Base-by-base conservation (phyloP, 1,140 invertebrate species). In the Nilaparvata lugens region DNA sequence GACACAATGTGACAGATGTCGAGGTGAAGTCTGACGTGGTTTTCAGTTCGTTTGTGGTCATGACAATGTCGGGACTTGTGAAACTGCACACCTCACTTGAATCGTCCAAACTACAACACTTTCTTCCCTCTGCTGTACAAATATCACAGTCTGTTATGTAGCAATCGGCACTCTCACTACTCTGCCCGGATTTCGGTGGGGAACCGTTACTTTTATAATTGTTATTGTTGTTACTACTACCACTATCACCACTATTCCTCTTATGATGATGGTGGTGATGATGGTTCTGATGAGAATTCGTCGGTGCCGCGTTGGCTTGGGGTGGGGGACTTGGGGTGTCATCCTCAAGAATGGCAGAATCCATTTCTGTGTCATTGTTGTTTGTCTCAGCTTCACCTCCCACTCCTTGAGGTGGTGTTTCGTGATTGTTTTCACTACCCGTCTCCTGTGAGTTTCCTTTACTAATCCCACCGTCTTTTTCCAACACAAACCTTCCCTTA, bases 21-120 rank as follows among this genome's bases (percentile, higher is more conserved):
- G 60, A 56, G 7, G 43, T 64, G 51, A 48, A 64, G 16, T 64
- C 62, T 38, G 62, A 60, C 1, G 62, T 61, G 0, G 62, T 58
- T 24, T 60, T 60, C 5, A 60, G 52, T 42, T 53, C 59, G 31
- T 60, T 60, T 52, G 59, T 42, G 14, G 59, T 38, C 11, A 55
- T 60, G 5, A 48, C 45, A 52, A 60, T 60, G n/a, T 60, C 59
- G 13, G 59, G 59, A 28, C 59, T 60, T n/a, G 59, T 60, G 13
- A 55, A 55, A 28, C 59, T 60, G n/a, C 31, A 60, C 21, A 51
- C 38, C 35, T 60, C 45, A 19, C 52, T 38, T 2, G 59, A 60
- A 38, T 57, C 54, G 19, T 62, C 60, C 19, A 62, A 52, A 40
- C 54, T 56, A 40, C 60, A 57, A 13, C 53, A 56, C 19, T 62